Conservation (phyloP, 1,140 invertebrate genomes). For the Hesperophylax magnus region DNA sequence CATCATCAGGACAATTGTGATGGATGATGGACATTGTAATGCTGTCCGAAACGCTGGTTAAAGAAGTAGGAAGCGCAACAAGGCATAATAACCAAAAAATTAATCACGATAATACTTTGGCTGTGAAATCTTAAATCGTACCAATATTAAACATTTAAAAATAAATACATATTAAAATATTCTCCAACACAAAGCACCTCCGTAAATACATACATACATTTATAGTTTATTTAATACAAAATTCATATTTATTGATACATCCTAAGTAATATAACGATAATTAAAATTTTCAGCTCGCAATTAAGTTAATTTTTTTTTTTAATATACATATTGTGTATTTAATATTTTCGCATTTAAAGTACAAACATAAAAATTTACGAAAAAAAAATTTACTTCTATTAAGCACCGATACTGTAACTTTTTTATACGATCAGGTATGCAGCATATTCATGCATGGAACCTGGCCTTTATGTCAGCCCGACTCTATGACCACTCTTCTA, state of each 20-base stretch:
- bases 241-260: background rate
- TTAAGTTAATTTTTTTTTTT: background rate
- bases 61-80: no score
- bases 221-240: background rate
- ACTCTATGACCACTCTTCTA: no score
- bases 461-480: no score
- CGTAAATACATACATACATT: background rate
- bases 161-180: constrained; percentile 33
- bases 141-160: constrained; percentile 2
- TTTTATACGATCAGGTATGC: background rate
- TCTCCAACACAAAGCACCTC: constrained; percentile 22
- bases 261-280: no score
- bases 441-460: no score
- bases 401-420: constrained; percentile 16
- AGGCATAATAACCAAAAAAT: no score
- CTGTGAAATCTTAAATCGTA: background rate
- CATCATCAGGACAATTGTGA: no score
- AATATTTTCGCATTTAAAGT: background rate
- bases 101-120: no score
- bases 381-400: constrained; percentile 14
- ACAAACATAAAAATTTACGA: background rate
- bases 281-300: background rate
- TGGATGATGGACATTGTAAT: no score
- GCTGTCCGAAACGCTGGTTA: no score
- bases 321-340: background rate